A percentile compares a stretch with the other conserved stretches of the same genome.
These are phyloP conservation scores for Mesembrinibis cayennensis DNA, from an alignment of 2,113 vertebrate species.

Conservation along the genomic window DNA sequence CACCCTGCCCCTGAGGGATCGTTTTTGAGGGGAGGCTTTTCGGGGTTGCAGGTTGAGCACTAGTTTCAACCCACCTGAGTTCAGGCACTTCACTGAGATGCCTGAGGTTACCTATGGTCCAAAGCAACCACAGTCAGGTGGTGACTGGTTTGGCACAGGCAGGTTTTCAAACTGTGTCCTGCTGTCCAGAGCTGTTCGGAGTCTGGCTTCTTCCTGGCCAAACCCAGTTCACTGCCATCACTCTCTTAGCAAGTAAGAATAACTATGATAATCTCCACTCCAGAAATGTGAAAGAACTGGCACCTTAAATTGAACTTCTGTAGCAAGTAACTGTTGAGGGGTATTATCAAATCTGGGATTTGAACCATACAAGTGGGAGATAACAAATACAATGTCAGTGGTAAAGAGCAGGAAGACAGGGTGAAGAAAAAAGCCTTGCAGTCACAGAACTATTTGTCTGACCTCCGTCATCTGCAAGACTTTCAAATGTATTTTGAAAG, in stretches of 20 bases:
- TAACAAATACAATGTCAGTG: background rate
- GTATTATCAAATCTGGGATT: background rate
- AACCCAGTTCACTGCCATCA: background rate
- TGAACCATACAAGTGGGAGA: background rate
- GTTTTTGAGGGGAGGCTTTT: background rate
- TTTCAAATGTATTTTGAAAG: background rate
- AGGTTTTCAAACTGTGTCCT: background rate
- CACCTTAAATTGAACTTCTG: background rate
- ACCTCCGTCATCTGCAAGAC: background rate
- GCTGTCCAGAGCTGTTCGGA: background rate
- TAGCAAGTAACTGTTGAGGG: background rate
- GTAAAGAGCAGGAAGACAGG: background rate
- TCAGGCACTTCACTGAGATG: background rate
- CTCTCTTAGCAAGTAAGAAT: background rate
- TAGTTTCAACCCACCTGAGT: background rate
- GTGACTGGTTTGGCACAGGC: background rate
- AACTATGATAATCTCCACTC: background rate
- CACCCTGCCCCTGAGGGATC: background rate
- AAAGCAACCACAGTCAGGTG: background rate
- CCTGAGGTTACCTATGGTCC: background rate
- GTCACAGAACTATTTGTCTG: background rate
- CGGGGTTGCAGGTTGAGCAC: background rate
- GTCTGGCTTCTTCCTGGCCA: background rate
- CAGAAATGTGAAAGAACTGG: background rate
- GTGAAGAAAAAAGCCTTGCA: background rate